Evolutionary conservation across 2,888 invertebrate genomes (phyloP), one percentile per base, ranked within the genome.

Genomic region (Lasioglossum calceatum): DNA sequence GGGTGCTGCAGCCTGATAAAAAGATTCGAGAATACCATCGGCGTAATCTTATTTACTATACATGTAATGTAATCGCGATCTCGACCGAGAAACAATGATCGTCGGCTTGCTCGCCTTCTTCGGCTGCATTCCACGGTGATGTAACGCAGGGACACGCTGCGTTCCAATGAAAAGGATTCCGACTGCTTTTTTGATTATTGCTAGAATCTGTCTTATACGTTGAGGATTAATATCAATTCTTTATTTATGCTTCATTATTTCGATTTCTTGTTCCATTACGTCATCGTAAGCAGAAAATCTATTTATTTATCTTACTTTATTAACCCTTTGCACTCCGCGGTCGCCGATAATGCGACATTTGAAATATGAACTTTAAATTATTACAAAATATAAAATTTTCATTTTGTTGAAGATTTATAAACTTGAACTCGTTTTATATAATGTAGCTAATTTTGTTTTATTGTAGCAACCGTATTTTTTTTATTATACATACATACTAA

Each of bases 21-120:
- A 73, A 64, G 64, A 73, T 64, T 73, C 79, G 74, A 47, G 36
- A 73, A 79, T 79, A 61, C 74, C 80, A 36, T 10, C 64, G 27
- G 42, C 67, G 75, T 80, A 67, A 80, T 80, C 67, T 67, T 75
- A 80, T 80, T 67, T 80, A 67, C 64, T 42, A 67, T 32, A 44
- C 12, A 44, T 14, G 32, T 77, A 77, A 81, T 44, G 77, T 81
- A 81, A 81, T 81, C 81, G 64, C 67, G 67, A 80, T 64, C 50
- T 23, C 73, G 47, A 19, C 32, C 19, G 50, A 74, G 50, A 74
- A 74, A 74, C 32, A 74, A 50, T 50, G 32, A 74, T 74, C 23
- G 36, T 7, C 61, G 23, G 32, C 27, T 44, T 39, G 58, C 44
- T 76, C 47, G 70, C 70, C 36, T 36, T 39, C 36, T 36, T 39